A percentile compares a stretch with the other conserved stretches of the same genome.
These are phyloP conservation scores for Limenitis arthemis DNA, from an alignment of 2,888 invertebrate species.

Conservation along the genomic window DNA sequence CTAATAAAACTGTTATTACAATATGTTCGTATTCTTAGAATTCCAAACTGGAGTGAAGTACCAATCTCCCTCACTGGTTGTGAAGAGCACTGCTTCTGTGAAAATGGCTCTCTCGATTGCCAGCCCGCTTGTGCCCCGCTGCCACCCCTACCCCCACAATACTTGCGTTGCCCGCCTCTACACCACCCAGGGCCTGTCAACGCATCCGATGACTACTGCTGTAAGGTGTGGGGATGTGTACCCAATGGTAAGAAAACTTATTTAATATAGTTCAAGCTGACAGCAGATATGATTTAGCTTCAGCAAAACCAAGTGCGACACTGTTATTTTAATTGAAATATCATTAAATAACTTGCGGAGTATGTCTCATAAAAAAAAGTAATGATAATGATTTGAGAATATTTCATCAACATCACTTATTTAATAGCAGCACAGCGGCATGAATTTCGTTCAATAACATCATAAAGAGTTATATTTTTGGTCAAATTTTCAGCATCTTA, in stretches of 20 bases:
- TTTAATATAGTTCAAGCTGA: background rate
- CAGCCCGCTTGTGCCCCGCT: slow-evolving; percentile 86
- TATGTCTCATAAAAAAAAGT: too few relatives aligned
- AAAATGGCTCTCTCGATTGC: slow-evolving; percentile 89
- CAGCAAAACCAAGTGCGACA: too few relatives aligned
- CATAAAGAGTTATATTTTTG: background rate
- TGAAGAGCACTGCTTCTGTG: slow-evolving; percentile 89
- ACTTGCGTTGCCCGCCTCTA: slow-evolving; percentile 79
- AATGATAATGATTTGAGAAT: too few relatives aligned
- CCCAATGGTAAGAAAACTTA: slow-evolving; percentile 41
- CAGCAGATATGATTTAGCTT: too few relatives aligned
- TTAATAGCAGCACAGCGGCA: too few relatives aligned
- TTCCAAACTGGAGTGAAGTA: slow-evolving; percentile 86
- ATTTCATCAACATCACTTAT: too few relatives aligned
- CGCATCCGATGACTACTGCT: slow-evolving; percentile 84
- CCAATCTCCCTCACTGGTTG: slow-evolving; percentile 87
- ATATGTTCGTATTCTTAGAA: slow-evolving; percentile 37
- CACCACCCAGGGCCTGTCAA: slow-evolving; percentile 76
- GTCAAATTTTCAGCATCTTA: slow-evolving; percentile 12
- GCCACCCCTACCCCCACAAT: slow-evolving; percentile 81
- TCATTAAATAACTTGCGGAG: too few relatives aligned
- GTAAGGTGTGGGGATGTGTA: slow-evolving; percentile 82
- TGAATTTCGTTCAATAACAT: too few relatives aligned
- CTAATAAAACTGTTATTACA: background rate
- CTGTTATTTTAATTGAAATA: too few relatives aligned